These are phyloP conservation scores for Danionella dracula DNA, from an alignment of 2,797 vertebrate genomes.

Conservation along the genomic window DNA sequence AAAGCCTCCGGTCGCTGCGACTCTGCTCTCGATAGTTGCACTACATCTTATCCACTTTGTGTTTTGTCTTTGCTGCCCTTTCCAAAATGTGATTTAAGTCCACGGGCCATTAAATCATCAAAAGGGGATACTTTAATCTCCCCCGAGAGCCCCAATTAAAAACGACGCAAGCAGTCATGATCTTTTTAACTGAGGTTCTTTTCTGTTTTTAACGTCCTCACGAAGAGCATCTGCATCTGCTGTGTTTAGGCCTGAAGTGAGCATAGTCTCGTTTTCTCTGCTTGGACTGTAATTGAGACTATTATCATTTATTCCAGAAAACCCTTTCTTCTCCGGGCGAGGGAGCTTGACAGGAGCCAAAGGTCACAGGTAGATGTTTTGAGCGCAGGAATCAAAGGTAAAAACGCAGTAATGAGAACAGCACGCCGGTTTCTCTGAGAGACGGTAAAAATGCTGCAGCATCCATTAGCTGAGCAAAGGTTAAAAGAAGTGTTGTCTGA, in stretches of 20 bases:
- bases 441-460: neutral
- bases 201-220: constrained; percentile 36
- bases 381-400: neutral
- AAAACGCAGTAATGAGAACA: neutral
- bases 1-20: too few relatives aligned
- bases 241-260: constrained; percentile 42
- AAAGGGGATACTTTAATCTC: neutral
- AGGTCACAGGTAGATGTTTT: neutral
- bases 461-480: neutral
- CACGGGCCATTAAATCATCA: neutral
- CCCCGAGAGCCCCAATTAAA: constrained; percentile 21
- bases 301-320: constrained; percentile 5
- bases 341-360: constrained; percentile 22
- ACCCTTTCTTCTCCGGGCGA: neutral
- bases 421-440: neutral
- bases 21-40: neutral
- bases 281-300: constrained; percentile 17
- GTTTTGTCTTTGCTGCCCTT: neutral
- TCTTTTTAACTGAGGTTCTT: constrained; percentile 30
- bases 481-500: neutral
- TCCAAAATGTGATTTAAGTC: constrained; percentile 17
- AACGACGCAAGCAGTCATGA: constrained; percentile 31
- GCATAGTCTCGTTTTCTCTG: constrained; percentile 38
- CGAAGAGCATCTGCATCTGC: constrained; percentile 55
- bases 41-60: neutral